Evolutionary conservation across 2,113 vertebrate genomes (phyloP).

Genomic region (Misgurnus mizolepis): DNA sequence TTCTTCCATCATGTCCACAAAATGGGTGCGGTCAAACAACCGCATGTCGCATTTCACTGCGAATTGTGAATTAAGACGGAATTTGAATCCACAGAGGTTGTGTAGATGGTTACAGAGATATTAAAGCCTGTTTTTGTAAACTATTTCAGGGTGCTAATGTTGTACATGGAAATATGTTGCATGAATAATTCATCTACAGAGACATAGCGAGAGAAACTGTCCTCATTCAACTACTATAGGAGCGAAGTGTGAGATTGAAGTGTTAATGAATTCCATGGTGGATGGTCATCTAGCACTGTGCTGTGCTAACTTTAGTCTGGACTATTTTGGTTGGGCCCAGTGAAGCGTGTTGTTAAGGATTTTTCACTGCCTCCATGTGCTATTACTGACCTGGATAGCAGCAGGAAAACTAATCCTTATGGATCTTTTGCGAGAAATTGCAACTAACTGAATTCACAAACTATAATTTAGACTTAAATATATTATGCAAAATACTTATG

Average conservation of each 20-base stretch:
- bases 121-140: constrained; percentile 26
- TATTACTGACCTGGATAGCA: constrained; percentile 8
- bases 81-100: constrained; percentile 7
- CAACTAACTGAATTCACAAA: background rate
- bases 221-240: constrained; percentile 19
- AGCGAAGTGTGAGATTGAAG: constrained; percentile 29
- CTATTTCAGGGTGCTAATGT: constrained; percentile 21
- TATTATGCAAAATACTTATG: background rate
- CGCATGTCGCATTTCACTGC: background rate
- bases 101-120: background rate
- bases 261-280: constrained; percentile 46
- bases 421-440: background rate
- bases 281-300: constrained; percentile 7
- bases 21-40: constrained; percentile 3
- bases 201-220: background rate
- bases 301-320: constrained; percentile 45
- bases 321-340: constrained; percentile 46
- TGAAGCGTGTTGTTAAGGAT: constrained; percentile 37
- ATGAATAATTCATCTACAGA: constrained; percentile 23
- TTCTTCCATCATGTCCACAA: constrained; percentile 6
- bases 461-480: background rate
- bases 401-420: background rate
- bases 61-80: constrained; percentile 4
- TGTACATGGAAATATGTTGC: constrained; percentile 17
- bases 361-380: constrained; percentile 31